Evolutionary conservation across 2,888 invertebrate genomes (phyloP).

Genomic region (Ophion obscuratus): DNA sequence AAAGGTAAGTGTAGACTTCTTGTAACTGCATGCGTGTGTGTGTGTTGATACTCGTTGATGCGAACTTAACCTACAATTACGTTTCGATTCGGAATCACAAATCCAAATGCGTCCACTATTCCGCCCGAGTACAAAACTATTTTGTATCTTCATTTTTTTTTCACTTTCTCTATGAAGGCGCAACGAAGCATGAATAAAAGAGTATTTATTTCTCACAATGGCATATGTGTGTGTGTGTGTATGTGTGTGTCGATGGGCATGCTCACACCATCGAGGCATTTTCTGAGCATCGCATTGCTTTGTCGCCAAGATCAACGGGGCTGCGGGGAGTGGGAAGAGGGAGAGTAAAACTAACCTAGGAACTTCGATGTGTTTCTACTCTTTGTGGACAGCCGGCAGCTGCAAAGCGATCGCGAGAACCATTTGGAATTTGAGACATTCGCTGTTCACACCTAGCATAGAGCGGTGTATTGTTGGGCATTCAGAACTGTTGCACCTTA

Average conservation of each 20-base stretch:
- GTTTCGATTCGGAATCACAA: slow-evolving; percentile 13
- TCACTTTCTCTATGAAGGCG: slow-evolving; percentile 6
- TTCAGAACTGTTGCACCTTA: slow-evolving; percentile 72
- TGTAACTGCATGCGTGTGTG: slow-evolving; percentile 3
- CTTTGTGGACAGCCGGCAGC: slow-evolving; percentile 73
- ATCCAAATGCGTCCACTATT: background rate
- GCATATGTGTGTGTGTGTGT: background rate
- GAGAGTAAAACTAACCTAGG: slow-evolving; percentile 37
- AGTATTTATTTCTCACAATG: slow-evolving; percentile 62
- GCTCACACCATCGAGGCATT: slow-evolving; percentile 50
- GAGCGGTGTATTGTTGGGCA: slow-evolving; percentile 41
- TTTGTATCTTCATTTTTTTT: slow-evolving; percentile 29
- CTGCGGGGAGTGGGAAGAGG: background rate
- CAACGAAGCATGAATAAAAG: slow-evolving; percentile 44
- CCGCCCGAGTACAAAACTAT: slow-evolving; percentile 10
- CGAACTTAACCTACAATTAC: slow-evolving; percentile 20
- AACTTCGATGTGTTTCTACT: slow-evolving; percentile 40
- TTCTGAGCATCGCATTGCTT: slow-evolving; percentile 42
- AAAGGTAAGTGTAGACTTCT: background rate
- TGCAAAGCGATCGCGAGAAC: slow-evolving; percentile 71
- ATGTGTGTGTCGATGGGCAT: slow-evolving; percentile 44
- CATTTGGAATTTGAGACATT: slow-evolving; percentile 71
- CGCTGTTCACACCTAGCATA: slow-evolving; percentile 68
- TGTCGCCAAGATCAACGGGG: slow-evolving; percentile 44
- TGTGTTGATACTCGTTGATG: slow-evolving; percentile 8